Evolutionary conservation across 2,888 invertebrate species (phyloP), one percentile per base, ranked within the genome.

Genomic region (Rhagophthalmus giganteus): DNA sequence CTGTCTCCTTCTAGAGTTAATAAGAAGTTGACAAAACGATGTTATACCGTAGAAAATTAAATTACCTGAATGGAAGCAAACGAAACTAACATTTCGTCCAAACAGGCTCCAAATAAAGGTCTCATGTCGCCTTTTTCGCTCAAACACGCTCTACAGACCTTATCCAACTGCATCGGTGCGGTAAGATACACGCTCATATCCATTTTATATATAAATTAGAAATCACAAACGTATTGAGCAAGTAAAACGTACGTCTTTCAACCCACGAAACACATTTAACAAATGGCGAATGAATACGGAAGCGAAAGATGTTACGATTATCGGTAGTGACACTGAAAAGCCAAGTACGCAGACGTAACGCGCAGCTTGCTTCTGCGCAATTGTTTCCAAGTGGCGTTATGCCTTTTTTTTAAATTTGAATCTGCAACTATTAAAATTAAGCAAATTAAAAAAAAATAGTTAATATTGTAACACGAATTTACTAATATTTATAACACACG

Each of bases 131-230:
- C 76, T 57, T 74, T 76, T 64, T 72, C 73, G 11, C 73, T 67
- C 39, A 78, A 62, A 63, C 78, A 78, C 11, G 77, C 76, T 48
- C 78, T 68, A 63, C 78, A 78, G 11, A 78, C 73, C 62, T 74
- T 75, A 39, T 75, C 73, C 33, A 78, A 51, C 59, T 73, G 71
- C 47, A 76, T 60, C 10, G 75, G 76, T n/a, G 73, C 70, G 31
- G 70, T 69, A 59, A 76, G 66, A 63, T 74, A 75, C 10, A 65
- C 61, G 62, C 69, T 74, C 69, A 75, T 70, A 65, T 75, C 74
- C 74, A 75, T 75, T 64, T 66, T 66, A 34, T 14, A 38, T n/a
- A n/a, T 31, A 52, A 59, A 56, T 54, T 55, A 57, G 58, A 64
- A 63, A 63, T 65, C 71, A 71, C 72, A 67, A 62, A 72, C 70